Conservation (phyloP, 2,113 vertebrate genomes). For the Panthera leo region DNA sequence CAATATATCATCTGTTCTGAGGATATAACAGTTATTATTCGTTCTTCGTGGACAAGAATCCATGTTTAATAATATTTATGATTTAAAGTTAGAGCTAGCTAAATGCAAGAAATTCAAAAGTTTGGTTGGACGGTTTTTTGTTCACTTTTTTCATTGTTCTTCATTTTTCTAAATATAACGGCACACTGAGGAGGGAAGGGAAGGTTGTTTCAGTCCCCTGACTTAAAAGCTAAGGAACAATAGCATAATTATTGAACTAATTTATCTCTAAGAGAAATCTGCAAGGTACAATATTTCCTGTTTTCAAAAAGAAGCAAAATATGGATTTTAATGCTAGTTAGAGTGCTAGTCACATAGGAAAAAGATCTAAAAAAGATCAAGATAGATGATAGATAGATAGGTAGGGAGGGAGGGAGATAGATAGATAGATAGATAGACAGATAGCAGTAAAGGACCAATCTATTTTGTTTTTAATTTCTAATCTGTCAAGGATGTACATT, state of each 20-base stretch:
- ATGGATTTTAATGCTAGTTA: background rate
- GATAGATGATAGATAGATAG: background rate
- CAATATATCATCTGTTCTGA: background rate
- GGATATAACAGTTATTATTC: background rate
- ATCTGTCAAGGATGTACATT: background rate
- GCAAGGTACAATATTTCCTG: background rate
- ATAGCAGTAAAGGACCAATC: background rate
- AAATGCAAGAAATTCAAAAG: background rate
- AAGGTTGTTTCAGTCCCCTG: background rate
- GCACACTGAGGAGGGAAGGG: background rate
- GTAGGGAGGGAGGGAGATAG: background rate
- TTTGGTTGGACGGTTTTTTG: background rate
- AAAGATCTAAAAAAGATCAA: background rate
- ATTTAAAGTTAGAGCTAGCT: constrained; percentile 15
- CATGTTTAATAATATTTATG: constrained; percentile 10
- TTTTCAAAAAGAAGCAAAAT: constrained; percentile 6
- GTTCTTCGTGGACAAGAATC: background rate
- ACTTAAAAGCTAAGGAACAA: background rate
- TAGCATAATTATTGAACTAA: background rate
- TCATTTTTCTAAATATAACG: background rate
- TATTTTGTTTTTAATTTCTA: constrained; percentile 40
- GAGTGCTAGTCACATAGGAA: background rate
- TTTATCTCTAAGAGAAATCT: background rate
- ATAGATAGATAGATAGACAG: background rate
- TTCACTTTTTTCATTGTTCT: background rate